Percentiles rank a stretch among this genome's conserved stretches.
These are phyloP conservation scores for Neosilurus mollespiculum DNA, from an alignment of 2,797 vertebrate genomes.

Conservation along the genomic window DNA sequence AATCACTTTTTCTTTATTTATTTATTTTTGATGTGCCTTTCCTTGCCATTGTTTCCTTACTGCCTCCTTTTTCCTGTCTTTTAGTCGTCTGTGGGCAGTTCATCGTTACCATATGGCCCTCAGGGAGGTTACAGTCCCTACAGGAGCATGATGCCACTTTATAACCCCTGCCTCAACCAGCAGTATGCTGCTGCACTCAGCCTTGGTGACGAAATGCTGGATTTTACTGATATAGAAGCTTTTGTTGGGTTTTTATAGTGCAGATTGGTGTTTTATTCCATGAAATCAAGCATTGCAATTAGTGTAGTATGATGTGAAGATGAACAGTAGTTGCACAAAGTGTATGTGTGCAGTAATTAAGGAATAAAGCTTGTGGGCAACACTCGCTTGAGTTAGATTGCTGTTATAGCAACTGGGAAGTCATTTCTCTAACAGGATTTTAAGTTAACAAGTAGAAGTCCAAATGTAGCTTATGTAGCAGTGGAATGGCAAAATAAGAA, in stretches of 20 bases:
- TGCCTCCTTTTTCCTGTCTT: background rate
- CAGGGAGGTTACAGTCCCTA: slow-evolving; percentile 85
- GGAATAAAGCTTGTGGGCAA: background rate
- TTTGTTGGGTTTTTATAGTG: background rate
- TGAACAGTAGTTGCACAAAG: background rate
- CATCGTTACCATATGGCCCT: slow-evolving; percentile 78
- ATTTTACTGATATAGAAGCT: background rate
- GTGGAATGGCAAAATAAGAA: too few relatives aligned
- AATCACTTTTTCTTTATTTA: accelerated
- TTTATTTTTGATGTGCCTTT: background rate
- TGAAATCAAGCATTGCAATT: background rate
- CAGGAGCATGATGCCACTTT: slow-evolving; percentile 81
- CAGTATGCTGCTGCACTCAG: slow-evolving; percentile 90
- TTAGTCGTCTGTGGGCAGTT: slow-evolving; percentile 82
- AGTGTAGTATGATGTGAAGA: background rate
- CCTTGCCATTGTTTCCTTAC: background rate
- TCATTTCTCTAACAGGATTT: too few relatives aligned
- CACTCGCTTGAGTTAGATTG: background rate
- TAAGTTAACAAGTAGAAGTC: too few relatives aligned
- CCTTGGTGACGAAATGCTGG: slow-evolving; percentile 78
- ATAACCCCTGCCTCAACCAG: slow-evolving; percentile 87
- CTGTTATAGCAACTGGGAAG: background rate
- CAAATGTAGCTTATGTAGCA: too few relatives aligned
- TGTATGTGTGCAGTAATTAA: background rate
- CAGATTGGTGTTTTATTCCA: background rate